Evolutionary conservation across 2,888 invertebrate genomes (phyloP).

Genomic region (Oligia latruncula): DNA sequence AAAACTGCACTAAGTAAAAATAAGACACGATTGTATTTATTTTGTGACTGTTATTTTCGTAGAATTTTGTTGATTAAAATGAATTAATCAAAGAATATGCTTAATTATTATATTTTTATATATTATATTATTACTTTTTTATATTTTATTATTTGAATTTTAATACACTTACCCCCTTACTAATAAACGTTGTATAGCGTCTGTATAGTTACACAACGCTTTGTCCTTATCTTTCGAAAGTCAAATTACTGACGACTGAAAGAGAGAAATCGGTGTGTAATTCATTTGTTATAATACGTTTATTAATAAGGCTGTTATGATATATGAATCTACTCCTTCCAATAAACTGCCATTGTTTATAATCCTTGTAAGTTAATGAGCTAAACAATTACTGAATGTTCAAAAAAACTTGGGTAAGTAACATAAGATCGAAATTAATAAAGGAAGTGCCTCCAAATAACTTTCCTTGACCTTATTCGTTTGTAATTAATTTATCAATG

Average conservation of each 20-base stretch:
- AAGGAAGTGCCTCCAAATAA: constrained; percentile 32
- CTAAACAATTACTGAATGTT: background rate
- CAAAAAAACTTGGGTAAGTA: background rate
- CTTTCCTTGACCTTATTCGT: constrained; percentile 23
- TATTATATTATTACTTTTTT: background rate
- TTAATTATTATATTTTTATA: no score
- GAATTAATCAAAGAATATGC: background rate
- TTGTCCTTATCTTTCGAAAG: no score
- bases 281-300: no score
- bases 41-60: background rate
- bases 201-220: no score
- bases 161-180: no score
- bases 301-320: no score
- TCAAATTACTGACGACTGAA: no score
- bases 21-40: background rate
- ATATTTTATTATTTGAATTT: background rate
- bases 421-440: background rate
- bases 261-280: no score
- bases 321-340: no score
- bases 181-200: no score
- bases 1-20: constrained; percentile 66
- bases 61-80: constrained; percentile 14
- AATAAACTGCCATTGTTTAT: background rate
- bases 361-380: background rate
- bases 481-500: constrained; percentile 29